phyloP scores from a whole-genome alignment of 2,113 vertebrate species.

The Oncorhynchus kisutch region DNA sequence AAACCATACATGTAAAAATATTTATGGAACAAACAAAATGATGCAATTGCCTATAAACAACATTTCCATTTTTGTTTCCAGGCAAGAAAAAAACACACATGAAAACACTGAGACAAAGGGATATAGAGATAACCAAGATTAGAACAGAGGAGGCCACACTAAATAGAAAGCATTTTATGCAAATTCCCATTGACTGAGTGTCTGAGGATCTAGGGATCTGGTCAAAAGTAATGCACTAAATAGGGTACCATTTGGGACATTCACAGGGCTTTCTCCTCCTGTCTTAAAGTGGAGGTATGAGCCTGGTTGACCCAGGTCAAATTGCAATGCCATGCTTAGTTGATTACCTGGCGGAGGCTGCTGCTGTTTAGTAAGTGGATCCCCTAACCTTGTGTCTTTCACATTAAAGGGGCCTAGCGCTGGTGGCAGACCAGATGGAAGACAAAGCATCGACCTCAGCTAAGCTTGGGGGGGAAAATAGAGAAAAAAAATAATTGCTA shows the following conservation, averaged over 20 bases:
- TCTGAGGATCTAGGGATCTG: not conserved
- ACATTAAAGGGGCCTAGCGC: not conserved
- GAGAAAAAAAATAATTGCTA: not conserved
- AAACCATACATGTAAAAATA: constrained; percentile 14
- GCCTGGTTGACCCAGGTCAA: constrained; percentile 4
- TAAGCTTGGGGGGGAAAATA: constrained; percentile 1
- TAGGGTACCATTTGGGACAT: too few relatives aligned
- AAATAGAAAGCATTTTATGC: not conserved
- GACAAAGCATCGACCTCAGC: not conserved
- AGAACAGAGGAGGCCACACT: too few relatives aligned
- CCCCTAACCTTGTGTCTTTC: constrained; percentile 10
- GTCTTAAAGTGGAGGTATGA: not conserved
- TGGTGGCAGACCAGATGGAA: not conserved
- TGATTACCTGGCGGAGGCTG: not conserved
- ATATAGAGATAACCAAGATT: not conserved
- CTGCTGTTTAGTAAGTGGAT: constrained; percentile 10
- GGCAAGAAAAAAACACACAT: not conserved
- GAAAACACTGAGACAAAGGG: not conserved
- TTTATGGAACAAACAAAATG: constrained; percentile 34
- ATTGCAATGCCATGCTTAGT: constrained; percentile 7
- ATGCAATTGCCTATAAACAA: constrained; percentile 21
- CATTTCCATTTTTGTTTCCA: not conserved
- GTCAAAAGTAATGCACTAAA: too few relatives aligned
- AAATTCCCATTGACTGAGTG: not conserved
- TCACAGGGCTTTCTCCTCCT: too few relatives aligned